Base-by-base conservation (phyloP, 2,888 invertebrate species). In the Malthinus seriepunctatus region DNA sequence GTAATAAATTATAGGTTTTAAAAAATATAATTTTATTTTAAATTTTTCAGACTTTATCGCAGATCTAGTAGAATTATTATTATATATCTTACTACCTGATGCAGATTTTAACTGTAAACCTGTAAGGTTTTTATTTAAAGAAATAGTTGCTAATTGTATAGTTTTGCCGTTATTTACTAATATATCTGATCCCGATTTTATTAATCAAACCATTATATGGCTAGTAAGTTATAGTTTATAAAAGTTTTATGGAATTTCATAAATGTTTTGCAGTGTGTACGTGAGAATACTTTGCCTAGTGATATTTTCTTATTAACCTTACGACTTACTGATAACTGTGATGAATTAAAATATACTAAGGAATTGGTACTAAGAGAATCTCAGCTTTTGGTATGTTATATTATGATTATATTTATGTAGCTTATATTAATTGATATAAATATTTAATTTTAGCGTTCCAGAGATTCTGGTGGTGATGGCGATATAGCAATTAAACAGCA, bases 191-290 rank as follows among this genome's bases (percentile, higher is more conserved):
- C 95, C 96, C 49, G 94, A 95, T 82, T 94, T 91, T 75, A 89
- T 96, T 67, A 96, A 96, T 80, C 90, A 93, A 79, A 86, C 88
- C 62, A 89, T 95, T 73, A 86, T 94, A 71, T 92, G 91, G 89
- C 85, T 91, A 84, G 94, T 94, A 77, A 85, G 88, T 33, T 44
- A 1, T 23, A 31, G 7, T 51, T 39, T 14, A 14, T 2, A 32
- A 12, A 8, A 8, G 8, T 44, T 51, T 12, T 39, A 38, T 23
- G 8, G 2, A 32, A 8, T 32, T 32, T 10, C 10, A 1, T 45
- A 12, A n/a, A 12, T 45, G 11, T 65, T 59, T 82, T 84, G 65
- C 78, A 95, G 93, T 92, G 93, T 76, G 84, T 86, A 73, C 87
- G 88, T 66, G 92, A 93, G 60, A 86, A 86, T 54, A 71, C 73